Evolutionary conservation across 23 tunicate species (phyloP).

Genomic region (Clavelina lepadiformis): DNA sequence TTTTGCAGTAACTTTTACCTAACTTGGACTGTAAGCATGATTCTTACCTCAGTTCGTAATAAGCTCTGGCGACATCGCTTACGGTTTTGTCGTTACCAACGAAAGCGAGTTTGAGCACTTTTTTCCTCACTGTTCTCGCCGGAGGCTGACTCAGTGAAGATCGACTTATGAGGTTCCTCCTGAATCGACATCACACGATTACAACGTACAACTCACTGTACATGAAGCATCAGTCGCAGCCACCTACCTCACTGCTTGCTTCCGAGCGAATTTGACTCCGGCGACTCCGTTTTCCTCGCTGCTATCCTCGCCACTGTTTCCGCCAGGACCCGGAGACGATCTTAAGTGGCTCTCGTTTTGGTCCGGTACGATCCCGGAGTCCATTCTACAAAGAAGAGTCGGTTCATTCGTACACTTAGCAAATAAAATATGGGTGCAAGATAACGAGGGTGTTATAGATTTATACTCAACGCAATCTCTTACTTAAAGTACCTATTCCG

Average conservation of each 20-base stretch:
- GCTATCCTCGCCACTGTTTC: slow-evolving; percentile 19
- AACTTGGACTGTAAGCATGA: too few species aligned
- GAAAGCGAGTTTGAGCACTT: slow-evolving; percentile 64
- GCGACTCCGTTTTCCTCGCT: slow-evolving; percentile 65
- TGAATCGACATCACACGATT: slow-evolving; percentile 1
- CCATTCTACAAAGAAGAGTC: slow-evolving; percentile 40
- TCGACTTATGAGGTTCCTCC: slow-evolving; percentile 32
- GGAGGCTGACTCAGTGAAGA: slow-evolving; percentile 24
- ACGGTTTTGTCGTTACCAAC: slow-evolving; percentile 82
- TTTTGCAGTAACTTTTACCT: background rate
- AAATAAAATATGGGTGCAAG: too few species aligned
- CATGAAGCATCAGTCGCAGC: background rate
- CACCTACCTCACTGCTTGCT: slow-evolving; percentile 50
- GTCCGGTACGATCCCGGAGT: slow-evolving; percentile 60
- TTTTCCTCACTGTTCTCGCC: slow-evolving; percentile 24
- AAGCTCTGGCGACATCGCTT: slow-evolving; percentile 78
- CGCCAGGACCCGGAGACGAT: slow-evolving; percentile 16
- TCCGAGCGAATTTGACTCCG: slow-evolving; percentile 59
- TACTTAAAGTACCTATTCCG: too few species aligned
- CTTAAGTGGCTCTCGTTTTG: slow-evolving; percentile 27
- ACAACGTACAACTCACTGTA: background rate
- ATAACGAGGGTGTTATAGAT: too few species aligned
- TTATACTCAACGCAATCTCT: too few species aligned
- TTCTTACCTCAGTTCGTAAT: slow-evolving; percentile 73
- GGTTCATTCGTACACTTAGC: background rate